These are phyloP conservation scores for Gallinago jamesoni DNA, from an alignment of 2,113 vertebrate genomes.

Conservation along the genomic window DNA sequence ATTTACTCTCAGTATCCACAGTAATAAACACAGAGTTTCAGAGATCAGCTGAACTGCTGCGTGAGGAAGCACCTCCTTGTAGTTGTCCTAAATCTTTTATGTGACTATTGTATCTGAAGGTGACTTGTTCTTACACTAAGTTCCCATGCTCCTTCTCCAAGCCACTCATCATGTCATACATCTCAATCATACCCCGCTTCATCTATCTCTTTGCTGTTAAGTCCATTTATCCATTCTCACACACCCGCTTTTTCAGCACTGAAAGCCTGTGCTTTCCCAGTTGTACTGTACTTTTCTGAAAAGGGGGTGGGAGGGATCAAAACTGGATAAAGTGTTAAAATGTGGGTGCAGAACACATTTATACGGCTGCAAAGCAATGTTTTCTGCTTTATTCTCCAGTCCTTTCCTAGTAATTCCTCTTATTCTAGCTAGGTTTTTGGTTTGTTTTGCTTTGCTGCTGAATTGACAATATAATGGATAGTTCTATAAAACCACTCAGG, in stretches of 20 bases:
- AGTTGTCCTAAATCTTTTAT: background rate
- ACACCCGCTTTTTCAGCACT: background rate
- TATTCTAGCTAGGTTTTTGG: background rate
- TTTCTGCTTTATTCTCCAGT: background rate
- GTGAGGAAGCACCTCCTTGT: background rate
- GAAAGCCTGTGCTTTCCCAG: background rate
- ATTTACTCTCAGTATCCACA: background rate
- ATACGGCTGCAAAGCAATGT: background rate
- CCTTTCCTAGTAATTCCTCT: background rate
- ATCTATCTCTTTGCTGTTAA: background rate
- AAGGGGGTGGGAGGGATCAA: background rate
- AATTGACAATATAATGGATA: conserved; percentile 49
- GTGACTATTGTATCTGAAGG: background rate
- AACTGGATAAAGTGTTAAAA: background rate
- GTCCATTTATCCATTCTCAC: background rate
- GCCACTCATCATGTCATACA: background rate
- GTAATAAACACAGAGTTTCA: rapidly evolving
- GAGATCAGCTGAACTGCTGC: background rate
- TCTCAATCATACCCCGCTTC: background rate
- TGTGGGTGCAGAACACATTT: background rate
- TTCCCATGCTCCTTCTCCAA: background rate
- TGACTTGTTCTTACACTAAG: background rate
- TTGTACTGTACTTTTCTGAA: background rate
- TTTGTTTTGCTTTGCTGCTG: conserved; percentile 29
- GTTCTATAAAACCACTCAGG: conserved; percentile 44